phyloP scores from a whole-genome alignment of 2,888 invertebrate genomes.

The Parascotia fuliginaria region DNA sequence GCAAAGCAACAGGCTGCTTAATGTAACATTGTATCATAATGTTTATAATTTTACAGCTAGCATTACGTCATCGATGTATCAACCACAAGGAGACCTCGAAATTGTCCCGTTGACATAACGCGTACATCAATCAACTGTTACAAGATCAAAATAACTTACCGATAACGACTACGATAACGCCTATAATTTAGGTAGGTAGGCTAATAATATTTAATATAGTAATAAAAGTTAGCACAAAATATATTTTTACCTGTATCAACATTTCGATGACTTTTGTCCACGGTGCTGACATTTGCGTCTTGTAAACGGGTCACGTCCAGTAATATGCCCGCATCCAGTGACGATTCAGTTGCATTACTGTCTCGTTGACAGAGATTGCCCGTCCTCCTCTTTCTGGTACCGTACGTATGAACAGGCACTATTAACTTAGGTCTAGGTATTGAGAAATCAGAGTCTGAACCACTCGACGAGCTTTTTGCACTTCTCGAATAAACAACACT shows the following conservation, averaged over 20 bases:
- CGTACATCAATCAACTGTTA: conserved; percentile 63
- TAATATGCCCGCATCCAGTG: conserved; percentile 75
- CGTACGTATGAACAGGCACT: conserved; percentile 95
- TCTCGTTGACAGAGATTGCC: conserved; percentile 88
- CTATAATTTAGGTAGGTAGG: conserved; percentile 10
- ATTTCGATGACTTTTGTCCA: conserved; percentile 57
- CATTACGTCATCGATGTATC: conserved; percentile 49
- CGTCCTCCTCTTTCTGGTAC: conserved; percentile 91
- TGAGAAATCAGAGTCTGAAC: conserved; percentile 89
- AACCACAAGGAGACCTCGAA: conserved; percentile 48
- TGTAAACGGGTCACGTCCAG: conserved; percentile 75
- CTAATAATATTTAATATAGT: conserved; percentile 14
- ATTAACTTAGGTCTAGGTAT: conserved; percentile 95
- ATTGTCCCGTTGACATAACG: conserved; percentile 38
- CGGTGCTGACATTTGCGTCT: conserved; percentile 53
- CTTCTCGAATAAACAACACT: conserved; percentile 69
- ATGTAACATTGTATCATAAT: conserved; percentile 38
- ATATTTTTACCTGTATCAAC: conserved; percentile 63
- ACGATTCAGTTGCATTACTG: conserved; percentile 76
- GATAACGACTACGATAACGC: conserved; percentile 42
- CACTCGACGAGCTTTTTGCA: conserved; percentile 83
- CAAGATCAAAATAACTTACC: conserved; percentile 51
- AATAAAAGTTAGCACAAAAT: conserved; percentile 9
- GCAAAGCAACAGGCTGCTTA: background rate
- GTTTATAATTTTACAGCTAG: conserved; percentile 35